Base-by-base conservation (phyloP, 2,888 invertebrate species). In the Schizaphis graminum region DNA sequence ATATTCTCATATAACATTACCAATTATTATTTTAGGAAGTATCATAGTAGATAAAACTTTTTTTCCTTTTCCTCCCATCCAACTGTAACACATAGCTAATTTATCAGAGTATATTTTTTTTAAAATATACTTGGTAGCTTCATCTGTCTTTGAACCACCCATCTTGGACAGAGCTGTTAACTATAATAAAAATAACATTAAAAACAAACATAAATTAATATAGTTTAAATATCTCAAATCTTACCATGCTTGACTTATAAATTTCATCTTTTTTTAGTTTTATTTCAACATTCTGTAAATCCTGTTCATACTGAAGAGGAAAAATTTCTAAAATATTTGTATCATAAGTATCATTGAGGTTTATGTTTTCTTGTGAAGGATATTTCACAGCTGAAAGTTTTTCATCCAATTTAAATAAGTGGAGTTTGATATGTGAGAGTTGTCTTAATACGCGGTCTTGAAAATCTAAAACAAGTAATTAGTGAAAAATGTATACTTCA, bases 31-130 rank as follows among this genome's bases (percentile, higher is more conserved):
- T 77, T 77, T 77, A 77, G 77, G 77, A 77, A 77, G 77, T 77
- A 77, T n/a, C 77, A 77, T 77, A 28, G 77, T 77, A 77, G 77
- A 77, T 35, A 77, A 77, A 35, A 77, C 77, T n/a, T 77, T 77
- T 77, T 77, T 77, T 77, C 77, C 77, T 77, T 77, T 77, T 77
- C 77, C 77, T n/a, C 77, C 28, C 77, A 77, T 77, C 77, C 77
- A 77, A 56, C n/a, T 77, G 77, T 77, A 77, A 56, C 56, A 56
- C 56, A 56, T 56, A 21, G 56, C 56, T 56, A 56, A 56, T 56
- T 56, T 16, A 56, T 56, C 56, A 56, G 77, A 11, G n/a, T 77
- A 77, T 77, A 77, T n/a, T n/a, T 77, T 77, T 77, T 77, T 77
- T 77, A n/a, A 77, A 77, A 77, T 77, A 77, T 77, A 77, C 77